These are phyloP conservation scores for Porites divaricata DNA, from an alignment of 92 coral and sea anemone genomes.

Conservation along the genomic window DNA sequence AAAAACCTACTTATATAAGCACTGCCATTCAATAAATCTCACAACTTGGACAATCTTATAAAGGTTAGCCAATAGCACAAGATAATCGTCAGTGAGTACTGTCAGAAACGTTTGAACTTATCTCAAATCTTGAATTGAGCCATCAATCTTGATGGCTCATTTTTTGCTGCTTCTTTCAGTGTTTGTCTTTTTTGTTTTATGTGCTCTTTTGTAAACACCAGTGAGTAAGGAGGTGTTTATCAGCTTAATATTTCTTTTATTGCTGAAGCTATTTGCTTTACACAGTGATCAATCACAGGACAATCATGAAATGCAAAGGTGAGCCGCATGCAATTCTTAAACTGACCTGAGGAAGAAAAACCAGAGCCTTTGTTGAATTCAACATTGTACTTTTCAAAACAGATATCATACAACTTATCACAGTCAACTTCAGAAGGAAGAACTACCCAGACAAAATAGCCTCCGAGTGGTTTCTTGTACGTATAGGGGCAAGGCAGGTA, in stretches of 20 bases:
- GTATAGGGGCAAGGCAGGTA: constrained; percentile 64
- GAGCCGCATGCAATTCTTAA: constrained; percentile 79
- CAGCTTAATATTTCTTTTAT: constrained; percentile 38
- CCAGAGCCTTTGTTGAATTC: constrained; percentile 67
- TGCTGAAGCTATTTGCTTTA: constrained; percentile 77
- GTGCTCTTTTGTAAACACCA: too few species aligned
- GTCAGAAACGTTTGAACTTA: too few species aligned
- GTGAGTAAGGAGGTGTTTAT: not conserved
- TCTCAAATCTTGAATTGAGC: too few species aligned
- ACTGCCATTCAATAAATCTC: too few species aligned
- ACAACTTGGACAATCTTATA: too few species aligned
- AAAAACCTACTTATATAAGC: too few species aligned
- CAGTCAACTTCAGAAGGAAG: constrained; percentile 71
- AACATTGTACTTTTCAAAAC: constrained; percentile 76
- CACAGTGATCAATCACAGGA: constrained; percentile 58
- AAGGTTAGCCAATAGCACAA: too few species aligned
- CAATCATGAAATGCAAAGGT: constrained; percentile 68
- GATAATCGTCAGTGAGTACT: too few species aligned
- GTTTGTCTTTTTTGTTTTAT: too few species aligned
- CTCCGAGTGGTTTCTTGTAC: constrained; percentile 82
- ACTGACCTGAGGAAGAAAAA: constrained; percentile 79
- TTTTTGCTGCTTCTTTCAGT: too few species aligned
- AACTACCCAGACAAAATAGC: constrained; percentile 90
- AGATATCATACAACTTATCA: constrained; percentile 52
- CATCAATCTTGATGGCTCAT: too few species aligned